Percentiles rank a stretch among this genome's conserved stretches.
These are phyloP conservation scores for Sebastes oblongus DNA, from an alignment of 2,797 vertebrate species.

Conservation along the genomic window DNA sequence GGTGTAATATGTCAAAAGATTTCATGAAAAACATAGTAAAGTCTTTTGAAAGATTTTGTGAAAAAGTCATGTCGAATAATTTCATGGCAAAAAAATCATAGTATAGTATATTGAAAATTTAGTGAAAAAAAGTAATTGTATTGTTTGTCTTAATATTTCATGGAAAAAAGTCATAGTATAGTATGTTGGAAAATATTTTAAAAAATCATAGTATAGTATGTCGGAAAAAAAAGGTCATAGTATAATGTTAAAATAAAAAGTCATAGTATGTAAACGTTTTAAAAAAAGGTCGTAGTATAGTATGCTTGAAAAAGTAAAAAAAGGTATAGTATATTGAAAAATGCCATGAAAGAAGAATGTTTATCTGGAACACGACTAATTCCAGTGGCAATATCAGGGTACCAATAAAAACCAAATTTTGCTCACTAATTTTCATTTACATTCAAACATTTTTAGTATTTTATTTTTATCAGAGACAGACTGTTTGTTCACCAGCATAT, in stretches of 20 bases:
- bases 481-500: neutral
- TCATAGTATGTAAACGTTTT: too few species aligned
- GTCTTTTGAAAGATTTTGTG: too few species aligned
- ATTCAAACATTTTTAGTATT: neutral
- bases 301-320: too few species aligned
- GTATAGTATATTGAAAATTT: too few species aligned
- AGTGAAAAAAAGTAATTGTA: too few species aligned
- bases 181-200: neutral
- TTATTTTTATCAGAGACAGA: neutral
- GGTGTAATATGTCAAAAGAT: too few species aligned
- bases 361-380: neutral
- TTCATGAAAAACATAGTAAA: too few species aligned
- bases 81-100: too few species aligned
- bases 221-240: neutral
- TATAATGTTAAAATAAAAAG: neutral
- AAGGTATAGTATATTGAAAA: too few species aligned
- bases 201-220: neutral
- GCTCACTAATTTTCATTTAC: neutral
- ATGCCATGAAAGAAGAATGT: neutral
- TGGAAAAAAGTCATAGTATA: neutral
- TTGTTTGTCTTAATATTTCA: too few species aligned
- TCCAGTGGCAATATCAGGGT: neutral
- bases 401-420: neutral
- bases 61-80: too few species aligned
- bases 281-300: too few species aligned